phyloP scores from a whole-genome alignment of 2,797 vertebrate species.

The Cyprinella venusta region DNA sequence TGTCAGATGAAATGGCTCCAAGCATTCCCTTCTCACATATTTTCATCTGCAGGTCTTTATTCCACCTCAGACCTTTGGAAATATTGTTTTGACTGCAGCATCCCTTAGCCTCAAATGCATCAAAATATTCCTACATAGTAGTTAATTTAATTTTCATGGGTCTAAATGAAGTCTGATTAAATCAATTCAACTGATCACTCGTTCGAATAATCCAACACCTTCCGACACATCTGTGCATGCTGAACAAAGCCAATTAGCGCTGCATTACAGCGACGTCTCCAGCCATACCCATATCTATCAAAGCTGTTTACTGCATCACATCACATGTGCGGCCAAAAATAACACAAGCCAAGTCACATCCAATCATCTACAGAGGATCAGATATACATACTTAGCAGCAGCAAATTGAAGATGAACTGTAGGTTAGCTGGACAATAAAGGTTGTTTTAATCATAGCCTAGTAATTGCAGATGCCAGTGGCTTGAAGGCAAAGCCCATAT shows the following conservation, averaged over 20 bases:
- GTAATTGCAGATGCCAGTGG: slow-evolving; percentile 52
- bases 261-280: slow-evolving; percentile 21
- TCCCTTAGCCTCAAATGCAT: background rate
- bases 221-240: slow-evolving; percentile 32
- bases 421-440: slow-evolving; percentile 56
- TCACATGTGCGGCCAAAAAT: slow-evolving; percentile 45
- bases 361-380: slow-evolving; percentile 21
- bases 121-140: background rate
- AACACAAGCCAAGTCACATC: slow-evolving; percentile 41
- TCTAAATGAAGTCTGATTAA: slow-evolving; percentile 5
- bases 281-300: slow-evolving; percentile 19
- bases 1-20: slow-evolving; percentile 14
- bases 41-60: background rate
- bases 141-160: background rate
- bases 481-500: slow-evolving; percentile 36
- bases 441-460: slow-evolving; percentile 56
- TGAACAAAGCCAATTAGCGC: slow-evolving; percentile 40
- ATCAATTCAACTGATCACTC: slow-evolving; percentile 3
- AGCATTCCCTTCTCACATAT: background rate
- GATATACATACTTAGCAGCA: slow-evolving; percentile 36
- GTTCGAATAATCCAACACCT: background rate
- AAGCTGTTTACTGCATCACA: slow-evolving; percentile 34
- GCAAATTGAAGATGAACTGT: slow-evolving; percentile 45
- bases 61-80: slow-evolving; percentile 22
- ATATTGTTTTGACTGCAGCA: background rate